A percentile compares a stretch with the other conserved stretches of the same genome.
Conservation (phyloP, 2,888 invertebrate species). For the Xanthia togata region DNA sequence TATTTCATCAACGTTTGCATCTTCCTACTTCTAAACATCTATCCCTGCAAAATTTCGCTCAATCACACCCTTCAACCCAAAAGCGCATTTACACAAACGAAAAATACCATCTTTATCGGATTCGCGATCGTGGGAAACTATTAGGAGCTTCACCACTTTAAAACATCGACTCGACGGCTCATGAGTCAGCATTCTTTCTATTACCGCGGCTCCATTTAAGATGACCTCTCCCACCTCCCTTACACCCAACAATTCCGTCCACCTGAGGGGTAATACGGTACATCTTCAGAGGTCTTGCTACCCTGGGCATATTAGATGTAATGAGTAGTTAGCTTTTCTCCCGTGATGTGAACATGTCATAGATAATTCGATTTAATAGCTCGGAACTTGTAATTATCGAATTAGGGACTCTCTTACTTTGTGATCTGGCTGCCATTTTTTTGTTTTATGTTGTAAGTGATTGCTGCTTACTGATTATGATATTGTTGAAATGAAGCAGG, state of each 20-base stretch:
- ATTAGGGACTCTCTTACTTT: constrained; percentile 78
- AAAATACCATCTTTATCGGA: constrained; percentile 77
- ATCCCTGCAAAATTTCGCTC: constrained; percentile 41
- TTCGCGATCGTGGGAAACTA: constrained; percentile 89
- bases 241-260: not conserved
- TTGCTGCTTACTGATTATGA: constrained; percentile 46
- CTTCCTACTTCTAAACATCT: too few species aligned
- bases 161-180: constrained; percentile 75
- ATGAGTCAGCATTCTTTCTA: constrained; percentile 84
- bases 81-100: constrained; percentile 35
- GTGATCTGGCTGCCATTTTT: constrained; percentile 67
- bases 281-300: constrained; percentile 63
- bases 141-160: constrained; percentile 77
- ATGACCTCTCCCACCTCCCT: constrained; percentile 57
- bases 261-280: constrained; percentile 1
- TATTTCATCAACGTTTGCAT: not conserved
- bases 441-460: constrained; percentile 46
- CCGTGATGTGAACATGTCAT: constrained; percentile 87
- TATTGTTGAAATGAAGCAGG: constrained; percentile 45
- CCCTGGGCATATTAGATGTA: constrained; percentile 77
- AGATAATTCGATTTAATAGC: constrained; percentile 89
- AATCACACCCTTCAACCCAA: constrained; percentile 48
- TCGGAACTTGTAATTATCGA: constrained; percentile 86
- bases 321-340: constrained; percentile 88
- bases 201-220: constrained; percentile 67